A percentile compares a stretch with the other conserved stretches of the same genome.
phyloP scores from a whole-genome alignment of 2,888 invertebrate species.

The Mimas tiliae region DNA sequence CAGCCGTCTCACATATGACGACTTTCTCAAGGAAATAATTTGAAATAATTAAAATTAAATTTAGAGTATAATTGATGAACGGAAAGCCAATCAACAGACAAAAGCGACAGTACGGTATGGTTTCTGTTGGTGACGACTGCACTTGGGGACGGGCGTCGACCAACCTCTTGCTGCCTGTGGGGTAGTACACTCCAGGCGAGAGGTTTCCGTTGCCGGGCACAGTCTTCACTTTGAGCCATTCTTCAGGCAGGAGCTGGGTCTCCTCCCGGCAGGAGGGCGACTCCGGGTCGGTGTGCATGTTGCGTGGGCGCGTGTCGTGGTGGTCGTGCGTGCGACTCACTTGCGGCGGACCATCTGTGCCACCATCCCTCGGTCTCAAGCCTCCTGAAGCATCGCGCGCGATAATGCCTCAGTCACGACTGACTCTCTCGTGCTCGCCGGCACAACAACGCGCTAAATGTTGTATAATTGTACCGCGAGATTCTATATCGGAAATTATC shows the following conservation, averaged over 20 bases:
- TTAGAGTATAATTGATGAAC: slow-evolving; percentile 32
- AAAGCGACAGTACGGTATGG: slow-evolving; percentile 76
- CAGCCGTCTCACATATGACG: slow-evolving; percentile 50
- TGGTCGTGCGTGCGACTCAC: slow-evolving; percentile 71
- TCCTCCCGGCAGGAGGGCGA: slow-evolving; percentile 80
- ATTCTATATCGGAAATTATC: slow-evolving; percentile 81
- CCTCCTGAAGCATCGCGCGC: slow-evolving; percentile 81
- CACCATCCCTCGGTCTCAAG: slow-evolving; percentile 68
- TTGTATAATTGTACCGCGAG: slow-evolving; percentile 81
- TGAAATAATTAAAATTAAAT: slow-evolving; percentile 41
- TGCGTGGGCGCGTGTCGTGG: slow-evolving; percentile 58
- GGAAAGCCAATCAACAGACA: slow-evolving; percentile 58
- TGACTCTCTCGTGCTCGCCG: slow-evolving; percentile 65
- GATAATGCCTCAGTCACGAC: slow-evolving; percentile 83
- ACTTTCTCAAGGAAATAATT: slow-evolving; percentile 61
- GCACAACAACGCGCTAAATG: slow-evolving; percentile 75
- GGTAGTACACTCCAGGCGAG: slow-evolving; percentile 81
- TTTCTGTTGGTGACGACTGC: slow-evolving; percentile 74
- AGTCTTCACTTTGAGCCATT: slow-evolving; percentile 79
- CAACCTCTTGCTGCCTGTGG: slow-evolving; percentile 80
- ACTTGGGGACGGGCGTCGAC: slow-evolving; percentile 67
- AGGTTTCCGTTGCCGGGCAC: slow-evolving; percentile 76
- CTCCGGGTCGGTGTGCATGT: slow-evolving; percentile 79
- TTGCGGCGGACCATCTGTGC: slow-evolving; percentile 63
- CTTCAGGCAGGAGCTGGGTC: slow-evolving; percentile 76